Conservation (phyloP, 2,113 vertebrate genomes). For the Sakesphorus luctuosus region DNA sequence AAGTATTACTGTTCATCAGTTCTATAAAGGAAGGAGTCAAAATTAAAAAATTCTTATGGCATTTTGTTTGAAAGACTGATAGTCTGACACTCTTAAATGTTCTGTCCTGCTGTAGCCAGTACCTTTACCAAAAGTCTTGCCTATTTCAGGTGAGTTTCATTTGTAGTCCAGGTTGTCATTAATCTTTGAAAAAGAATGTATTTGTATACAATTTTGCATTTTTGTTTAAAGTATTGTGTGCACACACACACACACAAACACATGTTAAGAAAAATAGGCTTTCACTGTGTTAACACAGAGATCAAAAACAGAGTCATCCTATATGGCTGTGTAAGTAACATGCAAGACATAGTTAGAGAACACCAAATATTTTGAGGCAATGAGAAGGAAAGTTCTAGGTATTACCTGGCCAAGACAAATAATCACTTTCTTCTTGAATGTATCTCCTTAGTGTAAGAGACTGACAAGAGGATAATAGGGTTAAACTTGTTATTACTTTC, state of each 20-base stretch:
- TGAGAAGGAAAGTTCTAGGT: background rate
- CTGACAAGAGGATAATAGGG: accelerated
- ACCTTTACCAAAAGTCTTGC: background rate
- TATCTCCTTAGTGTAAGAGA: background rate
- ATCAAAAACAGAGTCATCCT: background rate
- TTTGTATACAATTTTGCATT: background rate
- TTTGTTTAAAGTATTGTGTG: background rate
- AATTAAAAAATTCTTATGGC: background rate
- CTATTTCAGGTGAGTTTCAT: background rate
- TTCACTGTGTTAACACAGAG: background rate
- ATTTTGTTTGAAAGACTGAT: background rate
- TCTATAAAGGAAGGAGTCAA: background rate
- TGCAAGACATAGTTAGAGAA: background rate
- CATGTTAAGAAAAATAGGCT: background rate
- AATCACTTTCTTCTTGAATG: background rate
- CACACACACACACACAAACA: background rate
- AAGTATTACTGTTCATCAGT: background rate
- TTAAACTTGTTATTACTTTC: background rate
- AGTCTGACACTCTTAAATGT: background rate
- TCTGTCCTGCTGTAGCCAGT: background rate
- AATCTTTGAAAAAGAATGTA: background rate
- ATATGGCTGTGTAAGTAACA: background rate
- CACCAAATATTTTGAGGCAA: background rate
- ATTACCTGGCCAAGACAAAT: background rate
- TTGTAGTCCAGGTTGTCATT: background rate